Conservation (phyloP, 2,888 invertebrate species). For the Drosophila neonasuta region DNA sequence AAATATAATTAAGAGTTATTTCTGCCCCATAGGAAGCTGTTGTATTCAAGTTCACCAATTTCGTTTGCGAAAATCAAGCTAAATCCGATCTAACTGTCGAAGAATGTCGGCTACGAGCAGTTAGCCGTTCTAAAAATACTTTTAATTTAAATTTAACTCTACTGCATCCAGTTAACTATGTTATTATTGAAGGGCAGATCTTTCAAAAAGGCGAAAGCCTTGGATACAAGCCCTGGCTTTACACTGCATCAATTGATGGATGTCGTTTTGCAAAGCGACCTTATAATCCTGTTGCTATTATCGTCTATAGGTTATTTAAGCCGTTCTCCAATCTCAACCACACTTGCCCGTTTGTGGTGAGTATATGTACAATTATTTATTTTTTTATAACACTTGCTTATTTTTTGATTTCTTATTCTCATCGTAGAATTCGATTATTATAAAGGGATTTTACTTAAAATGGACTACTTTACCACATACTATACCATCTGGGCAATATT, state of each 20-base stretch:
- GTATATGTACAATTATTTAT: too few species aligned
- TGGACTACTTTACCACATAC: not conserved
- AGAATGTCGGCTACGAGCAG: slow-evolving; percentile 33
- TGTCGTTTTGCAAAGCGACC: slow-evolving; percentile 17
- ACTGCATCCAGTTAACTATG: slow-evolving; percentile 4
- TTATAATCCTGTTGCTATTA: slow-evolving; percentile 20
- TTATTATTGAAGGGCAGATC: not conserved
- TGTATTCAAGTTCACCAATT: too few species aligned
- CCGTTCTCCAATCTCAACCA: too few species aligned
- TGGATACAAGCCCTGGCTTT: slow-evolving; percentile 33
- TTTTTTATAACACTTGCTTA: too few species aligned
- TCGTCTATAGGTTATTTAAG: slow-evolving; percentile 1
- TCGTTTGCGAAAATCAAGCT: too few species aligned
- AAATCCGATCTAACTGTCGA: too few species aligned
- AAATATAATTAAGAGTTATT: too few species aligned
- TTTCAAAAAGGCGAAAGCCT: slow-evolving; percentile 23
- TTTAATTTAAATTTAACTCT: slow-evolving; percentile 24
- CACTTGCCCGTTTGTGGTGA: too few species aligned
- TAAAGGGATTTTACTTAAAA: not conserved
- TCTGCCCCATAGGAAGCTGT: too few species aligned
- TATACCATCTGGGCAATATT: not conserved
- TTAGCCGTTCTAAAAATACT: slow-evolving; percentile 13
- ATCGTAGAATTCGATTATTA: not conserved
- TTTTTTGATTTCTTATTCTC: too few species aligned
- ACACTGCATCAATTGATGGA: slow-evolving; percentile 14